Evolutionary conservation across 2,888 invertebrate genomes (phyloP).

Genomic region (Dolichopus griseipennis): DNA sequence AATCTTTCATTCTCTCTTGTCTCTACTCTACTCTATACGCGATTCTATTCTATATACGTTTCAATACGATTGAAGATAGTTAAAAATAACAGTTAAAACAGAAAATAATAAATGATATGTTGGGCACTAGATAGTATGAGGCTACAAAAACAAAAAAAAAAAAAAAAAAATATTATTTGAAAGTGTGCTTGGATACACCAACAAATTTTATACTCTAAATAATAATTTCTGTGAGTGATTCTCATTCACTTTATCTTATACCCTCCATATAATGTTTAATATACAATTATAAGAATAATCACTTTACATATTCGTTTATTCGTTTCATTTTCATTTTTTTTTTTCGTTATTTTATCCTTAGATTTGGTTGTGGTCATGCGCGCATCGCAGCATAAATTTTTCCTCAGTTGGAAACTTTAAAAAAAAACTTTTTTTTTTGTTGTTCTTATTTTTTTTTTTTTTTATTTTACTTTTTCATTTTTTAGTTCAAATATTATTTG

Average conservation of each 20-base stretch:
- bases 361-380: constrained; percentile 1
- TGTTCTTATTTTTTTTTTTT: not conserved
- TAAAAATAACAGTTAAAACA: too few relatives aligned
- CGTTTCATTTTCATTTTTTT: not conserved
- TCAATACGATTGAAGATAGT: too few relatives aligned
- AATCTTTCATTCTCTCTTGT: too few relatives aligned
- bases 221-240: not conserved
- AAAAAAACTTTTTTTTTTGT: not conserved
- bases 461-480: not conserved
- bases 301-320: not conserved
- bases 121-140: too few relatives aligned
- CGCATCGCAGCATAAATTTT: not conserved
- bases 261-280: not conserved
- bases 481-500: not conserved
- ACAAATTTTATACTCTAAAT: too few relatives aligned
- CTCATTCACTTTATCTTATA: not conserved
- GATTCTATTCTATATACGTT: too few relatives aligned
- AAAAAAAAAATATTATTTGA: not conserved
- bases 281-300: not conserved
- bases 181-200: not conserved
- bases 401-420: not conserved
- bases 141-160: not conserved
- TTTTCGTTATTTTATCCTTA: not conserved
- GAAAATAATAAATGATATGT: too few relatives aligned
- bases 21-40: too few relatives aligned